Evolutionary conservation across 1,140 invertebrate genomes (phyloP), one percentile per base, ranked within the genome.

Genomic region (Hyposmocoma kahamanoa): DNA sequence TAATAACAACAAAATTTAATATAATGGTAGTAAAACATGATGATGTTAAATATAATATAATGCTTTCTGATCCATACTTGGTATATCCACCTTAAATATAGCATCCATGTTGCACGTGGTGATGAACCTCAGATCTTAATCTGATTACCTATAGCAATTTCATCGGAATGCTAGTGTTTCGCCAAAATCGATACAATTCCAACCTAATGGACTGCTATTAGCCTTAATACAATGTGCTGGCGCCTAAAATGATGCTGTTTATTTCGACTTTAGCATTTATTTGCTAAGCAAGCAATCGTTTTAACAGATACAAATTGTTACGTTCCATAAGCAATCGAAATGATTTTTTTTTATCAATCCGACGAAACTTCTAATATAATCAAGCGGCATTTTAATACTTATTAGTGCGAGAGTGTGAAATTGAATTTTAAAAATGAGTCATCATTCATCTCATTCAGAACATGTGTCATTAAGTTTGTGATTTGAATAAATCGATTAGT

Each of bases 81-180:
- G n/a, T n/a, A n/a, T n/a, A n/a, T n/a, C n/a, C n/a, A n/a, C n/a
- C n/a, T n/a, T n/a, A n/a, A n/a, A n/a, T n/a, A n/a, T n/a, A n/a
- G n/a, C n/a, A n/a, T 43, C 26, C 17, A 9, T 48, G 42, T 28
- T 34, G 20, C 41, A 20, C 51, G 22, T 50, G 48, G 53, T 72
- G 70, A 72, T 63, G 62, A 77, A 52, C 49, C 62, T 48, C 50
- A 66, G 72, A 80, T 80, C 50, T 49, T 79, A 79, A 81, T 83
- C 75, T 59, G 54, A 72, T 79, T 72, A 77, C 66, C 74, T n/a
- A n/a, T n/a, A n/a, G n/a, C n/a, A 83, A 83, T 83, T 81, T 83
- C 62, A 76, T 72, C 62, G 79, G 76, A 83, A 83, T 77, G 75
- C 62, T 65, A 72, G 62, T 69, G 55, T 28, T n/a, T n/a, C 13